These are phyloP conservation scores for Chironex yamaguchii DNA, from an alignment of 30 jellyfish, hydroid and myxozoan genomes.

Conservation along the genomic window DNA sequence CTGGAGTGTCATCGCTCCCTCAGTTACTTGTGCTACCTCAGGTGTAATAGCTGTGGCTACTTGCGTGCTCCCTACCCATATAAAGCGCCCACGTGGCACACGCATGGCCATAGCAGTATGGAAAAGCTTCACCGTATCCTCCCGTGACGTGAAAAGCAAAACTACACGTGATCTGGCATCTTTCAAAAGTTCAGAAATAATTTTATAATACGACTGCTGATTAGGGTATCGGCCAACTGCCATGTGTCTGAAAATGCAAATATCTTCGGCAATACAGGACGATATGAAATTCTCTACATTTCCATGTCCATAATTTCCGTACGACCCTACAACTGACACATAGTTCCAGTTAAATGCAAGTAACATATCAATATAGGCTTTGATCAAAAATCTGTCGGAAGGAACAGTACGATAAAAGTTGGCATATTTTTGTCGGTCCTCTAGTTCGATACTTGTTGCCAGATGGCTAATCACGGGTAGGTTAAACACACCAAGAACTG, in stretches of 20 bases:
- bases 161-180: conserved; percentile 34
- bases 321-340: conserved; percentile 62
- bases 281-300: conserved; percentile 40
- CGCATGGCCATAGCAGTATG: conserved; percentile 40
- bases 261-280: neutral
- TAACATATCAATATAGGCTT: conserved; percentile 66
- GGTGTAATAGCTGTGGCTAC: conserved; percentile 13
- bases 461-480: conserved; percentile 58
- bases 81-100: neutral
- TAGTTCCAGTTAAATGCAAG: conserved; percentile 76
- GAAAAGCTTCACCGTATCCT: conserved; percentile 69
- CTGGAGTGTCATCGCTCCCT: conserved; percentile 70
- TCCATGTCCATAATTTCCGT: conserved; percentile 71
- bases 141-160: conserved; percentile 56
- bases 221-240: conserved; percentile 37
- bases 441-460: conserved; percentile 67
- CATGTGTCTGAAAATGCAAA: conserved; percentile 49
- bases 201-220: neutral
- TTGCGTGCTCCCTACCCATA: conserved; percentile 63
- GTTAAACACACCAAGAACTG: conserved; percentile 57
- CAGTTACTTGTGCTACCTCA: conserved; percentile 58
- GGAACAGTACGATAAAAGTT: conserved; percentile 87
- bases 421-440: conserved; percentile 46
- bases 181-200: conserved; percentile 1
- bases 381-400: conserved; percentile 58